A percentile compares a stretch with the other conserved stretches of the same genome.
These are phyloP conservation scores for Vespertilio murinus DNA, from an alignment of 2,797 vertebrate species.

Conservation along the genomic window DNA sequence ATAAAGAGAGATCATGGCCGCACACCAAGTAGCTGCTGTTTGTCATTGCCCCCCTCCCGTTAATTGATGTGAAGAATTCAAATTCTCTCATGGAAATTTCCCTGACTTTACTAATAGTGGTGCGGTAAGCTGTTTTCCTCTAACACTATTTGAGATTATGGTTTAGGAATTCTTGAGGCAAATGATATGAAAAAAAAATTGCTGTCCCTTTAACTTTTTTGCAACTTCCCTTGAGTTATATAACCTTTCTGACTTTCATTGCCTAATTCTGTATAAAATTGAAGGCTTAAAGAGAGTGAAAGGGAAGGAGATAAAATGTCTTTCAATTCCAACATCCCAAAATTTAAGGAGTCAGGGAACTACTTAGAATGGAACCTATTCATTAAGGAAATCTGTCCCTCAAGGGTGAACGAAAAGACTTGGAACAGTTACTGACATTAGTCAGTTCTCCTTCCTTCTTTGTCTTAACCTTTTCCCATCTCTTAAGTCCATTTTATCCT, in stretches of 20 bases:
- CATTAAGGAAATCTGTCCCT: background rate
- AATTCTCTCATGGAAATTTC: constrained; percentile 47
- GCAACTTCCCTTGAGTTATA: background rate
- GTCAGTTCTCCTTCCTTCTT: background rate
- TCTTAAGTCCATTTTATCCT: background rate
- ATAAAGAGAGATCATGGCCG: background rate
- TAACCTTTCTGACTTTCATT: background rate
- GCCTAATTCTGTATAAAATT: background rate
- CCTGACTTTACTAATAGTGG: background rate
- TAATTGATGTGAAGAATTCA: constrained; percentile 27
- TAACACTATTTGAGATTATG: background rate
- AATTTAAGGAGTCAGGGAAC: background rate
- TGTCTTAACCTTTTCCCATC: background rate
- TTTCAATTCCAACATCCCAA: background rate
- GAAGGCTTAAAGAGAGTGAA: background rate
- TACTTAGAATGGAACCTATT: background rate
- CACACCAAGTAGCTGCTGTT: background rate
- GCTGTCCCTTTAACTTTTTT: background rate
- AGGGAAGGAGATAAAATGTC: background rate
- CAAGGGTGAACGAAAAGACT: background rate
- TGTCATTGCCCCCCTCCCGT: background rate
- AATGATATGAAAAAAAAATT: constrained; percentile 6
- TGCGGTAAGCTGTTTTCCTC: background rate
- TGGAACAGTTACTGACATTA: background rate
- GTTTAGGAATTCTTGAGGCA: background rate